These are phyloP conservation scores for Saimiri boliviensis DNA, from an alignment of 2,113 vertebrate genomes.

Conservation along the genomic window DNA sequence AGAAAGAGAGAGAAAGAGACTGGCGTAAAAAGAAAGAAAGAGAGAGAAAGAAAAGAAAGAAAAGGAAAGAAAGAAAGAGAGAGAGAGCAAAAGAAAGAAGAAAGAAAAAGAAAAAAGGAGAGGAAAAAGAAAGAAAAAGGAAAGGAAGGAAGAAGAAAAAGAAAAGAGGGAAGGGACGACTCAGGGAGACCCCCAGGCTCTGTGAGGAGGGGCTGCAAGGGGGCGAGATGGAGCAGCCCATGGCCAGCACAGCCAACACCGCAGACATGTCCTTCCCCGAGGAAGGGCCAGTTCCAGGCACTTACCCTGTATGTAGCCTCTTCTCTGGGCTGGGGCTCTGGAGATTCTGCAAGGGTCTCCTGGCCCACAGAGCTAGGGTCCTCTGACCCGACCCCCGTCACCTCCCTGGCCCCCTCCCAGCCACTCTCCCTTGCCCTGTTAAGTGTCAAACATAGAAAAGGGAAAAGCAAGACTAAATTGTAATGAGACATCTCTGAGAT, in stretches of 20 bases:
- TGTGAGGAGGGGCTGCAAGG: not conserved
- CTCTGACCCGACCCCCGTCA: accelerated
- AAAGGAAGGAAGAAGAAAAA: too few relatives aligned
- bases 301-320: not conserved
- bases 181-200: not conserved
- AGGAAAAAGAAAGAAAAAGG: too few relatives aligned
- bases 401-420: not conserved
- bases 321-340: not conserved
- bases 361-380: not conserved
- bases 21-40: too few relatives aligned
- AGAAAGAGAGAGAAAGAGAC: too few relatives aligned
- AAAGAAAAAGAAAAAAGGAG: too few relatives aligned
- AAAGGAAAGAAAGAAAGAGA: too few relatives aligned
- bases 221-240: not conserved
- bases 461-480: not conserved
- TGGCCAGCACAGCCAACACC: not conserved
- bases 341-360: accelerated
- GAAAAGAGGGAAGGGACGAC: not conserved
- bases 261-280: accelerated
- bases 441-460: not conserved
- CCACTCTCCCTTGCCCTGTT: accelerated
- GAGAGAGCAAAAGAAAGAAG: too few relatives aligned
- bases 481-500: not conserved
- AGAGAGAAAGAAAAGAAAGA: too few relatives aligned
- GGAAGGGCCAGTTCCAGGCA: too few relatives aligned